A percentile compares a stretch with the other conserved stretches of the same genome.
Conservation (phyloP, 1,140 invertebrate species). For the Papilio helenus region DNA sequence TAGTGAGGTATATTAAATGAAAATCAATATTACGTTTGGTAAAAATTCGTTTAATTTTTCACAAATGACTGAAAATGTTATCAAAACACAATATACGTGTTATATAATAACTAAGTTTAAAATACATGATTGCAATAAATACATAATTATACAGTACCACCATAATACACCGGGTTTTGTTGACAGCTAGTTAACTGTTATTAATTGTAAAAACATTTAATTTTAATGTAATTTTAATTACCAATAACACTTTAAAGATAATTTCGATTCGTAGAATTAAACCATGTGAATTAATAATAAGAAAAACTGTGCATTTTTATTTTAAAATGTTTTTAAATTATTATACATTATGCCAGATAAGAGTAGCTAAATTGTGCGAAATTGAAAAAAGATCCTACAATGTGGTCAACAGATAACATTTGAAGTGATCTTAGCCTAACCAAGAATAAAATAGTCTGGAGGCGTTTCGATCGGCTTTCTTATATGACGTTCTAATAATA, state of each 20-base stretch:
- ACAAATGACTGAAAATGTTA: conserved; percentile 82
- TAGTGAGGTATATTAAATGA: conserved; percentile 42
- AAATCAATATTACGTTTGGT: conserved; percentile 65
- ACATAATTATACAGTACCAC: conserved; percentile 53
- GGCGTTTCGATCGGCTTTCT: no score
- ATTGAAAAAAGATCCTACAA: background rate
- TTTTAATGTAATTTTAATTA: background rate
- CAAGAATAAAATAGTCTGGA: no score
- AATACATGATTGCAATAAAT: conserved; percentile 77
- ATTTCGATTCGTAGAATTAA: background rate
- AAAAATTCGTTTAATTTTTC: conserved; percentile 79
- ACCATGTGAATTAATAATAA: background rate
- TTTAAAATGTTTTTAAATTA: background rate
- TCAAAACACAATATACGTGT: conserved; percentile 80
- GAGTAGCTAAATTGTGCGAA: background rate
- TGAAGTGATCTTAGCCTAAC: no score
- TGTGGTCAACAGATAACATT: no score
- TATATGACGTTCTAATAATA: no score
- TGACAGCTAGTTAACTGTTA: conserved; percentile 19
- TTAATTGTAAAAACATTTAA: conserved; percentile 4
- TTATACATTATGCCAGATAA: background rate
- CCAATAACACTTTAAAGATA: background rate
- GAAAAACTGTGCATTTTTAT: conserved; percentile 6
- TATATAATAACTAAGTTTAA: conserved; percentile 73
- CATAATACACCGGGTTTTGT: conserved; percentile 31